Percentiles rank a stretch among this genome's conserved stretches.
Conservation (phyloP, 2,888 invertebrate species). For the Ornithoptera alexandrae region DNA sequence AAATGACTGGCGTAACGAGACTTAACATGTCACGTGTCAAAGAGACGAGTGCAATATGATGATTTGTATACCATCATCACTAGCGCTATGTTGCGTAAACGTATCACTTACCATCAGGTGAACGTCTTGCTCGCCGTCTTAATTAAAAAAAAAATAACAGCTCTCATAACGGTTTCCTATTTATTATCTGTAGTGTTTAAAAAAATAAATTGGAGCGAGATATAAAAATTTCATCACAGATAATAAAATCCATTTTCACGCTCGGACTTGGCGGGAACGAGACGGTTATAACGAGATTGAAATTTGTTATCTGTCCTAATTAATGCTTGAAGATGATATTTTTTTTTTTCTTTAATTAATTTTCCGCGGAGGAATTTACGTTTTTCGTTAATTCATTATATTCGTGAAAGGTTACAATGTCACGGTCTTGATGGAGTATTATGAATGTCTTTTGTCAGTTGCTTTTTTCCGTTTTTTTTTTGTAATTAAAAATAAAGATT, state of each 20-base stretch:
- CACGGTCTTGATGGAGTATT: slow-evolving; percentile 6
- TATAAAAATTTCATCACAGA: slow-evolving; percentile 5
- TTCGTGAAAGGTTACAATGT: slow-evolving; percentile 10
- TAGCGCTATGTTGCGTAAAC: too few relatives aligned
- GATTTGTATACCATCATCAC: too few relatives aligned
- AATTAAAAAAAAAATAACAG: background rate
- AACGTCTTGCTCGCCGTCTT: too few relatives aligned
- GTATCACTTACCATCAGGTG: too few relatives aligned
- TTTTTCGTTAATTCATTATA: slow-evolving; percentile 16
- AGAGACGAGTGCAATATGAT: too few relatives aligned
- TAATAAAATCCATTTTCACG: slow-evolving; percentile 14
- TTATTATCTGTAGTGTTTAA: background rate
- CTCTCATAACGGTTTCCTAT: background rate
- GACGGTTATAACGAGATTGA: background rate
- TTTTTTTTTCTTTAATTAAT: slow-evolving; percentile 13
- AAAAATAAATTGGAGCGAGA: background rate
- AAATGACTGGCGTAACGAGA: too few relatives aligned
- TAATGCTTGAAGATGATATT: slow-evolving; percentile 12
- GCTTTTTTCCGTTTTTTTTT: background rate
- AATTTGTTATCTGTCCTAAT: slow-evolving; percentile 3
- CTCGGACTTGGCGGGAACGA: background rate
- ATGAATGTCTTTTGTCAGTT: background rate
- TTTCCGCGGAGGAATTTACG: background rate
- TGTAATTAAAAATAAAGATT: slow-evolving; percentile 10
- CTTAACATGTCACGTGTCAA: too few relatives aligned